A percentile compares a stretch with the other conserved stretches of the same genome.
Conservation (phyloP, 1,140 invertebrate species). For the Gonioctena quinquepunctata region DNA sequence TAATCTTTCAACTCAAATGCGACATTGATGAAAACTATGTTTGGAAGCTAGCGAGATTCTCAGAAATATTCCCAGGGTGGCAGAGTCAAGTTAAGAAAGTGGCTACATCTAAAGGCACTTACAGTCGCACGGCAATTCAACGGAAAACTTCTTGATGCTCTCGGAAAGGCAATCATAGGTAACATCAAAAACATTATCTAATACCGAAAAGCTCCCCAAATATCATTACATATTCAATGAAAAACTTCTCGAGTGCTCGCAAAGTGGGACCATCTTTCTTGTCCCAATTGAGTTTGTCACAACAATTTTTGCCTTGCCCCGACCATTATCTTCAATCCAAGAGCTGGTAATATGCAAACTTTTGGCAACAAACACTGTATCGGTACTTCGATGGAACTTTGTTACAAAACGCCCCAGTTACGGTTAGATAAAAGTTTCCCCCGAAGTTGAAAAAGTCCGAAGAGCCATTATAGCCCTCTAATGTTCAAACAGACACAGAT, state of each 20-base stretch:
- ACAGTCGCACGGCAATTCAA: too few species aligned
- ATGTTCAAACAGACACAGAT: slow-evolving; percentile 32
- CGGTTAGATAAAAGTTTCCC: slow-evolving; percentile 33
- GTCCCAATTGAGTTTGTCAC: not conserved
- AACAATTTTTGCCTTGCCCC: not conserved
- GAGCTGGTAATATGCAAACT: slow-evolving; percentile 16
- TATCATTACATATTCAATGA: not conserved
- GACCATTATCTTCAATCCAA: not conserved
- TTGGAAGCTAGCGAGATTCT: too few species aligned
- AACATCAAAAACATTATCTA: too few species aligned
- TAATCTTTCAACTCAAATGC: too few species aligned
- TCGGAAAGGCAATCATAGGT: too few species aligned
- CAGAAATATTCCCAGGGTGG: too few species aligned
- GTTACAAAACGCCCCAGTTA: slow-evolving; percentile 20
- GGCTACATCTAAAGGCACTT: too few species aligned
- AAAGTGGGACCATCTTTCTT: not conserved
- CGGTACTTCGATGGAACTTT: not conserved
- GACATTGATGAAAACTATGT: too few species aligned
- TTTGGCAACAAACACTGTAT: slow-evolving; percentile 17
- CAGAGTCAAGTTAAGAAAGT: too few species aligned
- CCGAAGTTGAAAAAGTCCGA: slow-evolving; percentile 31
- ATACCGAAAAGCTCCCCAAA: not conserved
- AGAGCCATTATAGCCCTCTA: slow-evolving; percentile 33
- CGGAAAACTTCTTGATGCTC: too few species aligned
- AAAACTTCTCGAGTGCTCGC: not conserved